Evolutionary conservation across 1,140 invertebrate genomes (phyloP).

Genomic region (Drosophila athabasca): DNA sequence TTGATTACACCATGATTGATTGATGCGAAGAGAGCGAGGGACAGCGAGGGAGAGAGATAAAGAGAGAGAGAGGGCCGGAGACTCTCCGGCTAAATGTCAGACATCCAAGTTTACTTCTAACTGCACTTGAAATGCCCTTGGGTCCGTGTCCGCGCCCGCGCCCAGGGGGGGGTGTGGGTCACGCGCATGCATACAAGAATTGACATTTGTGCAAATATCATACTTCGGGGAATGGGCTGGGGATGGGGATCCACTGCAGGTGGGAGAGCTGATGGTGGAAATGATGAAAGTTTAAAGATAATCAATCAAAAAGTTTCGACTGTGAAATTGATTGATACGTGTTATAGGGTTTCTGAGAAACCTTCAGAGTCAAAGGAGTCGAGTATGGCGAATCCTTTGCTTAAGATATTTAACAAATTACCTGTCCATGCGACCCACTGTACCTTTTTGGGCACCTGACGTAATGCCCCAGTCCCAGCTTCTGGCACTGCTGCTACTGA

Average conservation of each 20-base stretch:
- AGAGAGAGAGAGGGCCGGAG: neutral
- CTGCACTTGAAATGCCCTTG: slow-evolving; percentile 38
- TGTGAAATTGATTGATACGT: slow-evolving; percentile 32
- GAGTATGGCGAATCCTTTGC: too few species aligned
- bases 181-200: slow-evolving; percentile 31
- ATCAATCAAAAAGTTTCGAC: slow-evolving; percentile 35
- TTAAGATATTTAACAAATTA: too few species aligned
- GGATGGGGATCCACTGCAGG: too few species aligned
- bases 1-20: slow-evolving; percentile 49
- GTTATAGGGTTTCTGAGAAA: too few species aligned
- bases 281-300: slow-evolving; percentile 27
- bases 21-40: slow-evolving; percentile 13
- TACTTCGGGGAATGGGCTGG: neutral
- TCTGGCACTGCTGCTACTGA: slow-evolving; percentile 17
- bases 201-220: slow-evolving; percentile 31
- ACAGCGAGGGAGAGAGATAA: neutral
- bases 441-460: slow-evolving; percentile 12
- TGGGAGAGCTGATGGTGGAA: slow-evolving; percentile 27
- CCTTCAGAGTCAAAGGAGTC: too few species aligned
- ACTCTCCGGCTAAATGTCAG: slow-evolving; percentile 33
- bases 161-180: slow-evolving; percentile 8
- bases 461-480: slow-evolving; percentile 14
- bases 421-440: too few species aligned
- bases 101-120: slow-evolving; percentile 7
- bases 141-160: neutral